Base-by-base conservation (phyloP, 1,140 invertebrate genomes). In the Drosophila albomicans region DNA sequence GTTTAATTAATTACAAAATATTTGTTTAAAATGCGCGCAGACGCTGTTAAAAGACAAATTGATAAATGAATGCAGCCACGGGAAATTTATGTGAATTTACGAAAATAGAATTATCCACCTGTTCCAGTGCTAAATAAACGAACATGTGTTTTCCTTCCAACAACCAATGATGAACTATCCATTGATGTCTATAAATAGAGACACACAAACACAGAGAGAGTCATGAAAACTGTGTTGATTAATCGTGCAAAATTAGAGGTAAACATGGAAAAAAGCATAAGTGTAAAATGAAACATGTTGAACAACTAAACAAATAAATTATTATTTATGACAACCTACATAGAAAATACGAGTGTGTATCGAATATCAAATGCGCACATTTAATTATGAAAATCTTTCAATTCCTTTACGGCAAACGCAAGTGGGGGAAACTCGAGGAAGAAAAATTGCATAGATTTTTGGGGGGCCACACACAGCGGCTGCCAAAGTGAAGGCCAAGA, bases 201-300 rank as follows among this genome's bases (percentile, higher is more conserved):
- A 58, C 32, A 5, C 13, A 81, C 66, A 25, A 25, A 25, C 20
- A 25, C 20, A 25, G 3, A 25, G 20, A 25, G 20, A 25, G 20
- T 61, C 64, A 61, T 32, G 68, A 52, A 81, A 71, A 82, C 59
- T 64, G 63, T n/a, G 51, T 57, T 88, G 84, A 88, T 88, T 88
- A 88, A 88, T 88, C 74, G 84, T 82, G 80, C 84, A 84, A 89
- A 88, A 88, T 88, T 88, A 89, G 85, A 88, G 63, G 80, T 67
- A 64, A 86, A 85, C 86, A 54, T 32, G n/a, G 4, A 86, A 30
- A 51, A 51, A 28, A 59, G 3, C 41, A 43, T 6, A 10, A 38
- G 35, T 81, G 70, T 78, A 75, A 80, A 80, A 71, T 71, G 70
- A 63, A 81, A 78, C 78, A 81, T 76, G 71, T 77, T 64, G 49